These are phyloP conservation scores for Napeogenes sylphis DNA, from an alignment of 2,888 invertebrate species.

Conservation along the genomic window DNA sequence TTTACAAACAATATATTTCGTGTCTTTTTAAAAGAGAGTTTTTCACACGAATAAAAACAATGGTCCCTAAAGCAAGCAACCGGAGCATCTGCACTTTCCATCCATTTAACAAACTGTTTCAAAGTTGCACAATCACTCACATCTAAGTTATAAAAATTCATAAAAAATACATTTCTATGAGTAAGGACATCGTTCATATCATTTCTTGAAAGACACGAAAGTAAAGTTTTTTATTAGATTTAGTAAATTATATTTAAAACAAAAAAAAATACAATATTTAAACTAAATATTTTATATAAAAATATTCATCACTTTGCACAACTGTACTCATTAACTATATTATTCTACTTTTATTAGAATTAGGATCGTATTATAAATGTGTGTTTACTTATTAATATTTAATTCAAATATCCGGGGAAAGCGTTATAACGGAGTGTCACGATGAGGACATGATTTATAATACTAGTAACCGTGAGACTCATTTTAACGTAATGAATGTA, in stretches of 20 bases:
- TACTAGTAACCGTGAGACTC: neutral
- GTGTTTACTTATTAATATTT: constrained; percentile 10
- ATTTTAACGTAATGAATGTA: neutral
- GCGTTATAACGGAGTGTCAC: constrained; percentile 10
- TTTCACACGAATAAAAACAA: constrained; percentile 25
- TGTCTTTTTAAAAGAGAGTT: neutral
- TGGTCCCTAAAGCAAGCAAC: constrained; percentile 14
- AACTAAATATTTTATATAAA: no score
- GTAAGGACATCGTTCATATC: no score
- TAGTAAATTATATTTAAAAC: no score
- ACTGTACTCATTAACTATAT: neutral
- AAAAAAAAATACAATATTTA: no score
- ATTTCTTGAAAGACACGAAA: no score
- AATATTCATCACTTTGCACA: neutral
- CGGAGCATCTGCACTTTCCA: constrained; percentile 27
- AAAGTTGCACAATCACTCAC: neutral
- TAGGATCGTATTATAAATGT: constrained; percentile 5
- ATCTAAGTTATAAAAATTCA: no score
- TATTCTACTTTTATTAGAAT: neutral
- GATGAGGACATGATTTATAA: constrained; percentile 14
- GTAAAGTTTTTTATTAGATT: no score
- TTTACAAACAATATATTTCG: no score
- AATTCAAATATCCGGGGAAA: constrained; percentile 17
- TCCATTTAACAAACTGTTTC: constrained; percentile 10
- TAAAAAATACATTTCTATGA: no score